Evolutionary conservation across 2,113 vertebrate genomes (phyloP), one percentile per base, ranked within the genome.

Genomic region (Dascyllus trimaculatus): DNA sequence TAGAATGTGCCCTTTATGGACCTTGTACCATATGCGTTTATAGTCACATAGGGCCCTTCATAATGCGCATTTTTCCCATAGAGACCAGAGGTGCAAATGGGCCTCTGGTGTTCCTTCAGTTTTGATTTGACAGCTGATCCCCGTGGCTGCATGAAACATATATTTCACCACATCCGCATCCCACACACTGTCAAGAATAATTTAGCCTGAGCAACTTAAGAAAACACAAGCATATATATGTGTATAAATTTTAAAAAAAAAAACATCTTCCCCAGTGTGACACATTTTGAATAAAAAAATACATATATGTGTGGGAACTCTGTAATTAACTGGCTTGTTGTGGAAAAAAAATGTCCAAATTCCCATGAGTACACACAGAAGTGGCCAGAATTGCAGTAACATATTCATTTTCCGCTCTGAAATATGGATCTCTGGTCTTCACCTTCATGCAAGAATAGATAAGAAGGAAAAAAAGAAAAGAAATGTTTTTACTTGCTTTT

Each of bases 121-220:
- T 62, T 57, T 54, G 19, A 65, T 48, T 11, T 45, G 69, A 74
- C 54, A 78, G 25, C 49, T 61, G 68, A 60, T 71, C 32, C 48
- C 40, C 38, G 43, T 46, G 40, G 22, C 35, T 59, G 1, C 53
- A 43, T 14, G 24, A 64, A 45, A 21, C 21, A 46, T 35, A 7
- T 29, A 22, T 19, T 14, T 68, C 35, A 62, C 25, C 25, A 54
- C 52, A 29, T 26, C 67, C 29, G 29, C 18, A 24, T 35, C 26
- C 19, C 40, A 52, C 25, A 45, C 29, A 51, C 2, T 35, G 32
- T 35, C 32, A 35, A 35, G 32, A 35, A 35, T 35, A 2, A 10
- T 35, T 35, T 35, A 35, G 32, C 7, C 32, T 35, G 32, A 35
- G 32, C 32, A 35, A 35, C 32, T 35, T 35, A 35, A 35, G 32